Evolutionary conservation across 1,140 invertebrate genomes (phyloP), one percentile per base, ranked within the genome.

Genomic region (Drosophila neocordata): DNA sequence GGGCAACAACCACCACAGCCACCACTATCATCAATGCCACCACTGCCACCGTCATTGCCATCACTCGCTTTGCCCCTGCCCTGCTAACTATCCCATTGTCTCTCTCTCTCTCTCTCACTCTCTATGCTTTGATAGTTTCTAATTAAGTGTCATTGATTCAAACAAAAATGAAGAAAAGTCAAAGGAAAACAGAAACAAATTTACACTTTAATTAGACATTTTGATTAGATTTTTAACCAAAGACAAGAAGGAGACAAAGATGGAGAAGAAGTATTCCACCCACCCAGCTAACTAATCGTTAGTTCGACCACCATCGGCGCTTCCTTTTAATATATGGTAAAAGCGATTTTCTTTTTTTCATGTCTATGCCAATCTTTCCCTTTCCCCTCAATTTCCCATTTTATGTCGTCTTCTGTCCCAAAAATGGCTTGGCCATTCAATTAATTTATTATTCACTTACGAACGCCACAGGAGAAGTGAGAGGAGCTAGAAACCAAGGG

Each of bases 381-480:
- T n/a, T n/a, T n/a, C n/a, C n/a, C 22, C 22, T 24, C 22, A 1
- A 24, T 24, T 24, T 31, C 27, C 27, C 44, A 1, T 5, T 20
- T 20, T 12, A 6, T 8, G 22, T n/a, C 24, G 48, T 60, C 44
- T 38, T 48, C 15, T 48, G 41, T 48, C 41, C 74, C 71, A 61
- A 70, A 88, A 87, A 79, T 87, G 82, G 78, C 65, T 71, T 75
- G 78, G 78, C 82, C 53, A 87, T 87, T 87, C 83, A 87, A 87
- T 87, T 87, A 87, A 87, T 87, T 87, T 87, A 87, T 87, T 87
- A 87, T 87, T 87, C 82, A 87, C 82, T 87, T 87, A 87, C 82
- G 71, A 88, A 62, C 69, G 56, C 73, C 65, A 65, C 73, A 72
- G 71, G 70, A 44, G 8, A 48, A 24, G 27, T 18, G 31, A 20